Evolutionary conservation across 2,888 invertebrate genomes (phyloP).

Genomic region (Caenorhabditis drosophilae): DNA sequence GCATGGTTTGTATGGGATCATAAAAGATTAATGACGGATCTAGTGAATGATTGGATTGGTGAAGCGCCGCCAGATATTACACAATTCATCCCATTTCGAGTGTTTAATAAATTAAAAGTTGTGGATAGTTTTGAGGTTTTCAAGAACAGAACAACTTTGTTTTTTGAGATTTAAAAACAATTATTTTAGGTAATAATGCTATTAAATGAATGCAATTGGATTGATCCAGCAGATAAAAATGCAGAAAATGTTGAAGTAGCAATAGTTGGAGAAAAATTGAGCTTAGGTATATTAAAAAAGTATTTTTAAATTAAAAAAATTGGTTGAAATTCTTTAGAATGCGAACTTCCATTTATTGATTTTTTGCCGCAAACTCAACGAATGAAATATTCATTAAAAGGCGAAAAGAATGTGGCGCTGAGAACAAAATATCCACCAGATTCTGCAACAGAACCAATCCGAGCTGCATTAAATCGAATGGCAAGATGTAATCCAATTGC

Average conservation of each 20-base stretch:
- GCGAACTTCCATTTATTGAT: constrained; percentile 90
- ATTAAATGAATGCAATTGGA: constrained; percentile 97
- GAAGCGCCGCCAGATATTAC: constrained; percentile 81
- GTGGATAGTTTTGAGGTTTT: constrained; percentile 46
- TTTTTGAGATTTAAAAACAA: background rate
- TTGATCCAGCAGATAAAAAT: constrained; percentile 78
- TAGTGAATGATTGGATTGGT: constrained; percentile 89
- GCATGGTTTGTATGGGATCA: constrained; percentile 73
- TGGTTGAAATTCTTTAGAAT: no score
- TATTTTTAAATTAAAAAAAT: no score
- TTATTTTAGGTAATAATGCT: constrained; percentile 82
- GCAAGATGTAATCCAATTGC: constrained; percentile 36
- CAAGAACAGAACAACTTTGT: no score
- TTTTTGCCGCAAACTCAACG: constrained; percentile 88
- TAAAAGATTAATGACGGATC: constrained; percentile 92
- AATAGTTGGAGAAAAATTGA: constrained; percentile 47
- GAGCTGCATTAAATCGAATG: constrained; percentile 30
- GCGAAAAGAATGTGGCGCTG: constrained; percentile 39
- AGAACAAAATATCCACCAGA: constrained; percentile 39
- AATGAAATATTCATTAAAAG: constrained; percentile 70
- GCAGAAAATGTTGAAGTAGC: constrained; percentile 63
- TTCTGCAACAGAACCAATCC: constrained; percentile 40
- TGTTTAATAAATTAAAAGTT: constrained; percentile 78
- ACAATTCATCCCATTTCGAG: constrained; percentile 93
- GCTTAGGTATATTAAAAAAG: constrained; percentile 14